These are phyloP conservation scores for Pegoplata infirma DNA, from an alignment of 2,888 invertebrate species.

Conservation along the genomic window DNA sequence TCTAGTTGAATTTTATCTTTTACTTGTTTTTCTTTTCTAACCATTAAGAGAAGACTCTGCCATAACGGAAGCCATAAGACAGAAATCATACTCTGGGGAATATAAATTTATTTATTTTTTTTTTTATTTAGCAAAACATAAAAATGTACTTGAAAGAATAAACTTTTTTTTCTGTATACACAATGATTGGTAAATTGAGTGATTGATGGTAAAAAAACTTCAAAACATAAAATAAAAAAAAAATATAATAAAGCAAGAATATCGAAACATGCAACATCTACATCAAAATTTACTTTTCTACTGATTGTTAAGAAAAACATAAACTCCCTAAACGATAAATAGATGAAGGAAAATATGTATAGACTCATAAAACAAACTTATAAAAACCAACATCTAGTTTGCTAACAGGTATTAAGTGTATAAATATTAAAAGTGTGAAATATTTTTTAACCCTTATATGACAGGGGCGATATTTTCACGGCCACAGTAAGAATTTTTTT, in stretches of 20 bases:
- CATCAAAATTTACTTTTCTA: background rate
- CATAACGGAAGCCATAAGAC: no score
- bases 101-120: no score
- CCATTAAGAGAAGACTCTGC: no score
- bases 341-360: background rate
- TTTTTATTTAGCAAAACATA: constrained; percentile 10
- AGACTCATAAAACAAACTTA: background rate
- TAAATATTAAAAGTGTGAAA: no score
- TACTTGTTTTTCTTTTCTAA: no score
- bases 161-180: background rate
- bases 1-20: no score
- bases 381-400: no score
- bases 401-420: no score
- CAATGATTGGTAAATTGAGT: constrained; percentile 49
- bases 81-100: background rate
- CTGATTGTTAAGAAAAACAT: background rate
- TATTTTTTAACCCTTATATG: no score
- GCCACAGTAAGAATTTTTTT: no score
- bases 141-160: constrained; percentile 10
- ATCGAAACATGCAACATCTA: background rate
- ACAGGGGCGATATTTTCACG: no score
- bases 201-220: constrained; percentile 43
- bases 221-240: background rate
- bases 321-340: background rate
- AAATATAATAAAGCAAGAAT: no score